Percentiles rank a stretch among this genome's conserved stretches.
Conservation (phyloP, 2,113 vertebrate species). For the Hypocryptadius cinnamomeus region DNA sequence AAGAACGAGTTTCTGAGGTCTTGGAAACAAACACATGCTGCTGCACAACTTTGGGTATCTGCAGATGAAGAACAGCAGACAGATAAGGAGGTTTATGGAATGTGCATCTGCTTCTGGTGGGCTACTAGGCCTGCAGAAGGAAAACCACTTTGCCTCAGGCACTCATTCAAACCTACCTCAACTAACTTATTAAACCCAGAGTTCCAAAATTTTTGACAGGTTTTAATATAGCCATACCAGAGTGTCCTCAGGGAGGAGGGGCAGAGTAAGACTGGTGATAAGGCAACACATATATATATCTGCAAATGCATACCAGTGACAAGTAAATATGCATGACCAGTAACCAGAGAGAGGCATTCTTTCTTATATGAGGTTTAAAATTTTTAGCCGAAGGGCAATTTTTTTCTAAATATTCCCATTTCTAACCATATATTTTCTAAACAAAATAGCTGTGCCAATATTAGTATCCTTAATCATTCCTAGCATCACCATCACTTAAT, state of each 20-base stretch:
- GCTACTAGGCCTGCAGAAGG: neutral
- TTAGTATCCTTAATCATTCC: neutral
- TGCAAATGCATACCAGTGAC: neutral
- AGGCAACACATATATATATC: neutral
- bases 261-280: neutral
- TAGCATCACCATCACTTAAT: neutral
- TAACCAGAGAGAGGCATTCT: neutral
- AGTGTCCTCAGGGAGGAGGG: neutral
- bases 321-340: neutral
- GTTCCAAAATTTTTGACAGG: neutral
- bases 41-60: neutral
- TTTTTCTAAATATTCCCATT: neutral
- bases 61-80: neutral
- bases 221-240: neutral
- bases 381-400: neutral
- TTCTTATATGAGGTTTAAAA: neutral
- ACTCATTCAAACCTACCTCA: neutral
- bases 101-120: fast-evolving
- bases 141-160: neutral
- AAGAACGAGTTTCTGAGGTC: neutral
- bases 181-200: neutral
- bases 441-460: neutral
- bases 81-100: neutral
- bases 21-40: neutral
- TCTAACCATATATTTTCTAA: neutral